These are phyloP conservation scores for Melanotaenia parkinsoni DNA, from an alignment of 2,797 vertebrate genomes.

Conservation along the genomic window DNA sequence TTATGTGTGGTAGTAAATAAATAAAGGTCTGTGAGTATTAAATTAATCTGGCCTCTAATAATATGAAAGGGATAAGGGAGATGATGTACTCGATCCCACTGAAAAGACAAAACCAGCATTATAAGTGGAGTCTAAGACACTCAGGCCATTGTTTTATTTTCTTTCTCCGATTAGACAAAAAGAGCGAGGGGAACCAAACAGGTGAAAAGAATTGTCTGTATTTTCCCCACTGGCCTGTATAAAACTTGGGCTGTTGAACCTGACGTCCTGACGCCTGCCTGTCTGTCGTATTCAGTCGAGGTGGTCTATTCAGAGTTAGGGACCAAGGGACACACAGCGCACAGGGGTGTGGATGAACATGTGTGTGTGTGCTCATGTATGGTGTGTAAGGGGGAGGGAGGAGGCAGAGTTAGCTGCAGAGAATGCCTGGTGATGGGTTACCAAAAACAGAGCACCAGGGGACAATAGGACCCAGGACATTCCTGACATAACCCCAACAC, in stretches of 20 bases:
- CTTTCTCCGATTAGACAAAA: slow-evolving; percentile 66
- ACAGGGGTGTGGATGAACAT: slow-evolving; percentile 58
- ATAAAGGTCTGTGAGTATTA: slow-evolving; percentile 4
- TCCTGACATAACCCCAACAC: slow-evolving; percentile 85
- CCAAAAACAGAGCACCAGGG: slow-evolving; percentile 80
- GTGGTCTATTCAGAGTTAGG: slow-evolving; percentile 83
- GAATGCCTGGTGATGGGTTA: slow-evolving; percentile 83
- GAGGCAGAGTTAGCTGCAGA: slow-evolving; percentile 63
- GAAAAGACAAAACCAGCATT: slow-evolving; percentile 39
- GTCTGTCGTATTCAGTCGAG: slow-evolving; percentile 82
- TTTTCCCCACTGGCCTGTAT: slow-evolving; percentile 60
- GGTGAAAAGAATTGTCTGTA: slow-evolving; percentile 78
- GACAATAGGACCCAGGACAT: slow-evolving; percentile 82
- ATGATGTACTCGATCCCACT: slow-evolving; percentile 22
- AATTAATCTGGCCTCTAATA: slow-evolving; percentile 17
- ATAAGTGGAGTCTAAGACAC: slow-evolving; percentile 57
- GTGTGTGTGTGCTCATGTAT: slow-evolving; percentile 54
- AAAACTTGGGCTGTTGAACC: slow-evolving; percentile 71
- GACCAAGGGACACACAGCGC: slow-evolving; percentile 73
- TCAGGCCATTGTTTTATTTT: slow-evolving; percentile 61
- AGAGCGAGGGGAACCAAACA: slow-evolving; percentile 68
- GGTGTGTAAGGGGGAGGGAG: slow-evolving; percentile 69
- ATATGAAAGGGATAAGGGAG: slow-evolving; percentile 27
- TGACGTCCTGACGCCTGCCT: slow-evolving; percentile 82
- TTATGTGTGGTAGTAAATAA: background rate